Percentiles rank a stretch among this genome's conserved stretches.
Evolutionary conservation across 2,888 invertebrate genomes (phyloP).

Genomic region (Trichogramma dendrolimi): DNA sequence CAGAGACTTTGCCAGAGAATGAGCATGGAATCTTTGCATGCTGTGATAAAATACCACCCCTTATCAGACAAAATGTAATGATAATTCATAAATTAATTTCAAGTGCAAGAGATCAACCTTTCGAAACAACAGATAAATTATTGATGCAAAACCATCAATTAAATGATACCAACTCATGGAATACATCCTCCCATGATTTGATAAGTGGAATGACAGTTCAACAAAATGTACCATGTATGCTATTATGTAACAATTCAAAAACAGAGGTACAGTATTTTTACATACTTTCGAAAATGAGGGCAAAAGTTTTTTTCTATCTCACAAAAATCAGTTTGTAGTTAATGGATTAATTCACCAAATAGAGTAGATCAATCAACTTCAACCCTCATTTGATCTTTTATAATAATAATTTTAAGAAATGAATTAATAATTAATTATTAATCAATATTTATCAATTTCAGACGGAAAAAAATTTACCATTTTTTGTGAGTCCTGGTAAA

Average conservation of each 20-base stretch:
- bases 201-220: slow-evolving; percentile 41
- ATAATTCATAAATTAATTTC: slow-evolving; percentile 65
- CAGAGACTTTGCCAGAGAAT: slow-evolving; percentile 83
- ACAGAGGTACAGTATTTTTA: slow-evolving; percentile 36
- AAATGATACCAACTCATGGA: slow-evolving; percentile 37
- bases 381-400: background rate
- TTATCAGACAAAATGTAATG: slow-evolving; percentile 60
- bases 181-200: slow-evolving; percentile 43
- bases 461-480: slow-evolving; percentile 44
- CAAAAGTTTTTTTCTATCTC: background rate
- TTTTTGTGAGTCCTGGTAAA: slow-evolving; percentile 61
- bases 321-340: too few relatives aligned
- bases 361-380: too few relatives aligned
- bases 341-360: too few relatives aligned
- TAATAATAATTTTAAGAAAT: background rate
- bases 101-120: slow-evolving; percentile 66
- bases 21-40: slow-evolving; percentile 89
- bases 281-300: slow-evolving; percentile 1
- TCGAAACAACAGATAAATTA: slow-evolving; percentile 54
- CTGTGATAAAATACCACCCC: slow-evolving; percentile 88
- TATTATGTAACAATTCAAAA: slow-evolving; percentile 42
- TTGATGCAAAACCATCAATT: slow-evolving; percentile 40
- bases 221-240: slow-evolving; percentile 45
- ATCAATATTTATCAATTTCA: slow-evolving; percentile 5
- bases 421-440: slow-evolving; percentile 2